Percentiles rank a stretch among this genome's conserved stretches.
Conservation (phyloP, 2,113 vertebrate species). For the Pachycephala philippinensis region DNA sequence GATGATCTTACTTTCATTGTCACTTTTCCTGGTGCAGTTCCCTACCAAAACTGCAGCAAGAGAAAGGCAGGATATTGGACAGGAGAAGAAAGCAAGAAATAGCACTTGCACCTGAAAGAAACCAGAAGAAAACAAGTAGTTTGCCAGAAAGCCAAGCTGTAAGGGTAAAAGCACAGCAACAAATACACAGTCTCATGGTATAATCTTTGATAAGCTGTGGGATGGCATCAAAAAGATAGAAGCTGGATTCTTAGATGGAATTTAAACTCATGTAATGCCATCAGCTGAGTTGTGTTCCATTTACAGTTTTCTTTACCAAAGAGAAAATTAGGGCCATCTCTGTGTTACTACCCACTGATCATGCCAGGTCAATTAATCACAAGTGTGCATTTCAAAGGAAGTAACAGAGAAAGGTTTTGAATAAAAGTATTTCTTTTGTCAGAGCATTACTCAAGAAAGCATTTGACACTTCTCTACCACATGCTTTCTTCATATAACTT, state of each 20-base stretch:
- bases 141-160: slow-evolving; percentile 34
- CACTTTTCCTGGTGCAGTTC: slow-evolving; percentile 28
- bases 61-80: slow-evolving; percentile 57
- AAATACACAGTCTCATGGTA: neutral
- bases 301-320: neutral
- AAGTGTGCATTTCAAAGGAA: neutral
- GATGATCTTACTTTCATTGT: slow-evolving; percentile 56
- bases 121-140: slow-evolving; percentile 59
- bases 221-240: neutral
- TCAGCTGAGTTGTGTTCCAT: neutral
- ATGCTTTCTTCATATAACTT: neutral
- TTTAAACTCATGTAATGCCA: neutral
- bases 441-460: neutral
- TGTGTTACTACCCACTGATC: neutral
- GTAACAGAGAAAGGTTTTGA: neutral
- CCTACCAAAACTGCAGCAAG: slow-evolving; percentile 52
- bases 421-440: neutral
- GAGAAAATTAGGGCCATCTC: neutral
- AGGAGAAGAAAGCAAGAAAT: slow-evolving; percentile 63
- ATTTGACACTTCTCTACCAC: neutral
- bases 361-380: neutral
- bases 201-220: neutral
- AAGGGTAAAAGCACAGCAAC: neutral
- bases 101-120: slow-evolving; percentile 70
- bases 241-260: neutral